phyloP scores from a whole-genome alignment of 2,113 vertebrate species.

The Odocoileus virginianus region DNA sequence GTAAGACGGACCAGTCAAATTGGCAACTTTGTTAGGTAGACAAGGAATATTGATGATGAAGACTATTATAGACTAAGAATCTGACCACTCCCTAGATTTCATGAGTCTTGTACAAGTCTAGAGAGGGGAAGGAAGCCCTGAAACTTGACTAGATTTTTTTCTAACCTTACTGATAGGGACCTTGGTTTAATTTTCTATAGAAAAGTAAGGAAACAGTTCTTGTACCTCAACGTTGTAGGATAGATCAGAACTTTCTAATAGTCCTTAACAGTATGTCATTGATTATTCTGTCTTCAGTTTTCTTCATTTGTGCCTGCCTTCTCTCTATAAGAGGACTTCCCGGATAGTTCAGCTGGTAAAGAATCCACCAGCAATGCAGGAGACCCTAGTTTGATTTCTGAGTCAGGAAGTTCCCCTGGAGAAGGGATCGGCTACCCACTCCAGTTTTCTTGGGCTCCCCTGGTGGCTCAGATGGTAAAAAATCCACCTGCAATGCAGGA shows the following conservation, averaged over 20 bases:
- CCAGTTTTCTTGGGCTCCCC: not conserved
- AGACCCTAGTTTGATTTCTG: not conserved
- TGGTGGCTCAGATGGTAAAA: not conserved
- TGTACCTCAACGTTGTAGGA: not conserved
- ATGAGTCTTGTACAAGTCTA: not conserved
- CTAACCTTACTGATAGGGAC: not conserved
- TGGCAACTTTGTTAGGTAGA: not conserved
- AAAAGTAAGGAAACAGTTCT: not conserved
- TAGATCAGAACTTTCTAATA: not conserved
- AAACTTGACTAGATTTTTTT: not conserved
- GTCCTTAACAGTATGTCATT: not conserved
- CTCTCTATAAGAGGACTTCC: not conserved
- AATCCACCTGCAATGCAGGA: not conserved
- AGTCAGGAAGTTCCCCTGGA: not conserved
- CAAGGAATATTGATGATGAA: not conserved
- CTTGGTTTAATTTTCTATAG: slow-evolving; percentile 20
- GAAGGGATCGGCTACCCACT: not conserved
- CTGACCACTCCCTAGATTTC: not conserved
- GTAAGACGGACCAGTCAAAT: not conserved
- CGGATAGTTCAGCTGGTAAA: not conserved
- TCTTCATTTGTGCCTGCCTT: not conserved
- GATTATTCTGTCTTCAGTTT: not conserved
- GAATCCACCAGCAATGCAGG: not conserved
- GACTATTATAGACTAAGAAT: not conserved
- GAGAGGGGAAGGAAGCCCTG: not conserved